phyloP scores from a whole-genome alignment of 2,797 vertebrate genomes.

The Caiman crocodilus region DNA sequence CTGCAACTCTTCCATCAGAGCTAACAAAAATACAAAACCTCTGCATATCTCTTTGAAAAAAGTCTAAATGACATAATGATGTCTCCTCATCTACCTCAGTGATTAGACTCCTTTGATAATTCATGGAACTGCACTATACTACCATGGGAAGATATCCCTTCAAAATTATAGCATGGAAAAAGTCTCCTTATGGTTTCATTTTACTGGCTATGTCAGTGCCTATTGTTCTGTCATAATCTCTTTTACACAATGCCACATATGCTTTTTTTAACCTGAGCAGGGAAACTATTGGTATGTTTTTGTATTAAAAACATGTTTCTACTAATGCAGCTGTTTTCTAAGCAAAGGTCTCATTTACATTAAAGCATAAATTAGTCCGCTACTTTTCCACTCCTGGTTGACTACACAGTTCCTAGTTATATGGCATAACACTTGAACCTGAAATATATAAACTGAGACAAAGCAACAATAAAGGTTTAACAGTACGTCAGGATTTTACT shows the following conservation, averaged over 20 bases:
- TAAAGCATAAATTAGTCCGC: slow-evolving; percentile 38
- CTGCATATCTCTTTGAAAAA: background rate
- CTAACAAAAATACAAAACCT: background rate
- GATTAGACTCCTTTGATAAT: background rate
- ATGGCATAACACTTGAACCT: slow-evolving; percentile 25
- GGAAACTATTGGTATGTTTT: slow-evolving; percentile 22
- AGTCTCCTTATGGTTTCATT: background rate
- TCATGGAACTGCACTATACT: background rate
- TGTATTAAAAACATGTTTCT: slow-evolving; percentile 35
- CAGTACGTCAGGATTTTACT: background rate
- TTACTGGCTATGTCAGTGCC: background rate
- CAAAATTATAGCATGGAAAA: background rate
- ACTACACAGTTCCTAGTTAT: background rate
- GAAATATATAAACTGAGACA: slow-evolving; percentile 55
- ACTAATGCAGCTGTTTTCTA: slow-evolving; percentile 32
- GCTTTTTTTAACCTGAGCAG: slow-evolving; percentile 42
- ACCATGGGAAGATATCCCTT: background rate
- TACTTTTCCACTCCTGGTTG: slow-evolving; percentile 35
- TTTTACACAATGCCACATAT: background rate
- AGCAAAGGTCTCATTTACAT: slow-evolving; percentile 24
- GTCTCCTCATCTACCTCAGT: background rate
- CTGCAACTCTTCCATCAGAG: background rate
- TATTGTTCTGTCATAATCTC: background rate
- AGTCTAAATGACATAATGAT: background rate
- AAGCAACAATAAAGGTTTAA: slow-evolving; percentile 42